Evolutionary conservation across 1,140 invertebrate species (phyloP).

Genomic region (Eriosoma lanigerum): DNA sequence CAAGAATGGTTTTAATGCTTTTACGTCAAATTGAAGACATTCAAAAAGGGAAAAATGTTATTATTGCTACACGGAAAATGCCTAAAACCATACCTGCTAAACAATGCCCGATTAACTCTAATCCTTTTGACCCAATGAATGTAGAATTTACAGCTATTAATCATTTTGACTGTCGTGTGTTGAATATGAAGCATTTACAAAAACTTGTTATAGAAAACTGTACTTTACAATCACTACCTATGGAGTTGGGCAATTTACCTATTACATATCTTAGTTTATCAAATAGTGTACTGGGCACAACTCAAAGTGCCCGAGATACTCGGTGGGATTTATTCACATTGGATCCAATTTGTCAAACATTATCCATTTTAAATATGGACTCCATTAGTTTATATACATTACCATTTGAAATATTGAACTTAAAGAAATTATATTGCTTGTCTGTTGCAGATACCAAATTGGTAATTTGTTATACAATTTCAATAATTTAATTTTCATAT

Average conservation of each 20-base stretch:
- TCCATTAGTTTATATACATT: not conserved
- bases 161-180: not conserved
- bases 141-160: not conserved
- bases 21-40: not conserved
- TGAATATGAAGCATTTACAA: not conserved
- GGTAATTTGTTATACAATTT: not conserved
- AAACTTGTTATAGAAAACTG: not conserved
- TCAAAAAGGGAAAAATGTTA: not conserved
- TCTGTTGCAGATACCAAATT: not conserved
- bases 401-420: constrained; percentile 13
- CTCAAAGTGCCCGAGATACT: not conserved
- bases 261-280: not conserved
- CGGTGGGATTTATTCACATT: not conserved
- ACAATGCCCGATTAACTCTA: not conserved
- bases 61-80: not conserved
- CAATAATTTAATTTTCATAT: not conserved
- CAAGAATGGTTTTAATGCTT: not conserved
- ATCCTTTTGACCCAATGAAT: not conserved
- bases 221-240: not conserved
- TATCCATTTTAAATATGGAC: not conserved
- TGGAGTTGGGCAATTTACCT: not conserved
- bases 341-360: not conserved
- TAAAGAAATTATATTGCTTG: not conserved
- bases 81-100: not conserved
- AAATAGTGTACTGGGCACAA: not conserved